Base-by-base conservation (phyloP, 2,113 vertebrate genomes). In the Periophthalmus modestus region DNA sequence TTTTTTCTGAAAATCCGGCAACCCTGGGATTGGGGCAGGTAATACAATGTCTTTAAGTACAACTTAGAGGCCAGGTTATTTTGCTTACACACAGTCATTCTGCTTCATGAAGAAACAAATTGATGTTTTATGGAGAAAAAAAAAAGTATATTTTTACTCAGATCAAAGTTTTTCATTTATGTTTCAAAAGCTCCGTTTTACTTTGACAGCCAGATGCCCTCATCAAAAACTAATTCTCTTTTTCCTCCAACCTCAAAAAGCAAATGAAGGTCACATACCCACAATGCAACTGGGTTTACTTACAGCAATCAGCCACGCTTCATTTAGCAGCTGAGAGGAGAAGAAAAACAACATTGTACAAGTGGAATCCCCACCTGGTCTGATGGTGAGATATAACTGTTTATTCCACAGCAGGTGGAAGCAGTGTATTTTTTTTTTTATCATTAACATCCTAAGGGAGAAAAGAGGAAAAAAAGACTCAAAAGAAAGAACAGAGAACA, bases 331-430 rank as follows among this genome's bases (percentile, higher is more conserved):
- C 55, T 63, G 81, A 69, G n/a, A 67, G 15, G 46, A 47, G 18
- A 2, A 34, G 21, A 34, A 48, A 43, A 72, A 76, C 78, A 75
- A 82, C 65, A 63, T 73, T 23, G 23, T 13, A 18, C 67, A 69
- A 82, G 74, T 75, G 79, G 61, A 81, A 82, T 77, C 84, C 73
- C 85, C 84, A 88, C 77, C 82, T 82, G 81, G 82, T 68, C 34
- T 28, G 77, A 85, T 83, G 81, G 71, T 85, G 78, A 80, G 84
- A 88, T 89, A 82, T 77, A 66, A 76, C 75, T 59, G 72, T 11
- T 24, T 48, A 6, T 1, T 13, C 57, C 81, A 78, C 80, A 91
- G 89, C 91, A 92, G 91, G 90, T 92, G 90, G 84, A 88, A 87
- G 77, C 43, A 73, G 79, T 72, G 75, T 70, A 39, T 71, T 43